Base-by-base conservation (phyloP, 2,113 vertebrate genomes). In the human (Homo sapiens) region DNA sequence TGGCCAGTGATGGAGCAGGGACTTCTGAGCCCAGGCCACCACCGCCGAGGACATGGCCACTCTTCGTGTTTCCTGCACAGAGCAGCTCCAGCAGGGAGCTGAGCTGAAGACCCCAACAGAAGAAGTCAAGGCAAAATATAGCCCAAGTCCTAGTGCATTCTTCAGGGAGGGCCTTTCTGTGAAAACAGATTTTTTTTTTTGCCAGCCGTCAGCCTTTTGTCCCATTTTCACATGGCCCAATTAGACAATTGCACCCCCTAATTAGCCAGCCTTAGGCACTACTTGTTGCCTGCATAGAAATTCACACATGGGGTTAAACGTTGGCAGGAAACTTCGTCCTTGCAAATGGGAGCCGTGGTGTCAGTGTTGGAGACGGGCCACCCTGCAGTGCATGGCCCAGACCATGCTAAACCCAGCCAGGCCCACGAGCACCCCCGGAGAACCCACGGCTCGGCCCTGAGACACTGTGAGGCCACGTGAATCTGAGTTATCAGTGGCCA, bases 41-140 rank as follows among this genome's bases (percentile, higher is more conserved):
- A 2, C 52, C 30, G 0, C 3, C 0, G 35, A 76, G 23, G 72
- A 61, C 8, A 1, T 0, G 0, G 5, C 22, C 4, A 1, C 30
- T 55, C 59, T 55, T 12, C 1, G 5, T 6, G 20, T 66, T 27
- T 32, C 35, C 84, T n/a, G 35, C 1, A 9, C 5, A 9, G 32
- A 84, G 27, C 18, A 32, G 57, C 66, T 66, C 38, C n/a, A 27
- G 11, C 32, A 43, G 14, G 45, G 32, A 27, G 1, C 14, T n/a
- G n/a, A 55, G 55, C 27, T 11, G 12, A 59, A 70, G 83, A 76
- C 30, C 55, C 17, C 6, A 2, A 9, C 89, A 35, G 59, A 43
- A 83, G 92, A 38, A 35, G 14, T 57, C 27, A 94, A 17, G n/a
- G 52, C 3, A 40, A 75, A 73, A 22, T 22, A 32, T 20, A 50